phyloP scores from a whole-genome alignment of 2,797 vertebrate species.

The Sorex maritimensis region DNA sequence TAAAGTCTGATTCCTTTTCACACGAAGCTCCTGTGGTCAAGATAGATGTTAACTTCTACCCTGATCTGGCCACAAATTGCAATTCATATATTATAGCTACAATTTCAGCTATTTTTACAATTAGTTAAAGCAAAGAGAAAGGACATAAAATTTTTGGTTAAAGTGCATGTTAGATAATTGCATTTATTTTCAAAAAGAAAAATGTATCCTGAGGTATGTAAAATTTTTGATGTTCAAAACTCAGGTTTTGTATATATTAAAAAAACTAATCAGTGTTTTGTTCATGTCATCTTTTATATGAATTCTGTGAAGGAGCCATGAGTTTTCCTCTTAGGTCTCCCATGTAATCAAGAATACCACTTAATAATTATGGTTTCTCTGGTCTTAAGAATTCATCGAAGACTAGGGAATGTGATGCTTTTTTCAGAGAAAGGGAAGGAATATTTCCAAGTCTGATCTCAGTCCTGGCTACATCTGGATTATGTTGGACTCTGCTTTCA shows the following conservation, averaged over 20 bases:
- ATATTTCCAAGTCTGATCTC: constrained; percentile 77
- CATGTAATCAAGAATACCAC: neutral
- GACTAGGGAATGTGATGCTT: neutral
- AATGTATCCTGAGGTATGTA: neutral
- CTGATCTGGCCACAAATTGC: neutral
- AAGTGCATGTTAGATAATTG: neutral
- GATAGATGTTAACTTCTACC: neutral
- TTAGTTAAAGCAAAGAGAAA: neutral
- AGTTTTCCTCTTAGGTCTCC: neutral
- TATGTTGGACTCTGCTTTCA: constrained; percentile 53
- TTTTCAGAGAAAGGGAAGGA: constrained; percentile 41
- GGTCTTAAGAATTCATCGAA: neutral
- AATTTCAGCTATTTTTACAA: neutral
- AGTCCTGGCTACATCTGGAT: constrained; percentile 22
- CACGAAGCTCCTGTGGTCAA: neutral
- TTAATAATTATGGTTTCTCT: neutral
- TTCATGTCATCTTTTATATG: neutral
- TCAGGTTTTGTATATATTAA: neutral
- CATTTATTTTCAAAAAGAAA: constrained; percentile 37
- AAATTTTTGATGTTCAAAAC: neutral
- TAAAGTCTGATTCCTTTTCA: too few species aligned
- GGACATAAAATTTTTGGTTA: neutral
- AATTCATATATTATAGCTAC: neutral
- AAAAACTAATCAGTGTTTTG: neutral
- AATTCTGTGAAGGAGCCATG: neutral